These are phyloP conservation scores for Sinocyclocheilus grahami DNA, from an alignment of 2,113 vertebrate species.

Conservation along the genomic window DNA sequence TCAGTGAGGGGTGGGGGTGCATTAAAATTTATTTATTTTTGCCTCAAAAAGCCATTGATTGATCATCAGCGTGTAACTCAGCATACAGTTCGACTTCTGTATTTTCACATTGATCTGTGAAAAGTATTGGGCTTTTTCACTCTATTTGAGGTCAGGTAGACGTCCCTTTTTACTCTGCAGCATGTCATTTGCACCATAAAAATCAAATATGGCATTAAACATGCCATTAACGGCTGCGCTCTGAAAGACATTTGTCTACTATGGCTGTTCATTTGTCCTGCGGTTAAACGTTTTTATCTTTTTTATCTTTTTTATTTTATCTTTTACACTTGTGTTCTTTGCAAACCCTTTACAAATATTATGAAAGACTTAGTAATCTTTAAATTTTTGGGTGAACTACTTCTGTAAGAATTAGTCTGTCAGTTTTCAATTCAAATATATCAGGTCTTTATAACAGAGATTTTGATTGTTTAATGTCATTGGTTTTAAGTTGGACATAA, in stretches of 20 bases:
- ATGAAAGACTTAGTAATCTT: neutral
- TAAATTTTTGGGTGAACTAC: neutral
- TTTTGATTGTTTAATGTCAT: conserved; percentile 1
- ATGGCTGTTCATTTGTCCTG: neutral
- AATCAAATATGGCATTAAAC: conserved; percentile 31
- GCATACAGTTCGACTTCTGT: conserved; percentile 22
- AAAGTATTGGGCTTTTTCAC: neutral
- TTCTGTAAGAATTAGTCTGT: neutral
- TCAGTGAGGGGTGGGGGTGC: neutral
- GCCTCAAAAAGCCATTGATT: conserved; percentile 24
- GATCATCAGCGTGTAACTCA: conserved; percentile 25
- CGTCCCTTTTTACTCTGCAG: conserved; percentile 13
- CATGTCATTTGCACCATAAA: conserved; percentile 9
- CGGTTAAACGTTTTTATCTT: neutral
- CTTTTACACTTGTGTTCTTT: neutral
- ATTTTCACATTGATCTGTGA: conserved; percentile 41
- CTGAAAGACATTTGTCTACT: conserved; percentile 21
- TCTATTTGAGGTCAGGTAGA: conserved; percentile 28
- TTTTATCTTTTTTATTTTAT: neutral
- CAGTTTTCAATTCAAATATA: neutral
- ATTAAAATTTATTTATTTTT: conserved; percentile 13
- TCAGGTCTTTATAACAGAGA: neutral
- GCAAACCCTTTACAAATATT: neutral
- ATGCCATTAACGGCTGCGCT: neutral
- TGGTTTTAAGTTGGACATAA: neutral